Percentiles rank a stretch among this genome's conserved stretches.
phyloP scores from a whole-genome alignment of 1,140 invertebrate genomes.

The Teleogryllus occipitalis region DNA sequence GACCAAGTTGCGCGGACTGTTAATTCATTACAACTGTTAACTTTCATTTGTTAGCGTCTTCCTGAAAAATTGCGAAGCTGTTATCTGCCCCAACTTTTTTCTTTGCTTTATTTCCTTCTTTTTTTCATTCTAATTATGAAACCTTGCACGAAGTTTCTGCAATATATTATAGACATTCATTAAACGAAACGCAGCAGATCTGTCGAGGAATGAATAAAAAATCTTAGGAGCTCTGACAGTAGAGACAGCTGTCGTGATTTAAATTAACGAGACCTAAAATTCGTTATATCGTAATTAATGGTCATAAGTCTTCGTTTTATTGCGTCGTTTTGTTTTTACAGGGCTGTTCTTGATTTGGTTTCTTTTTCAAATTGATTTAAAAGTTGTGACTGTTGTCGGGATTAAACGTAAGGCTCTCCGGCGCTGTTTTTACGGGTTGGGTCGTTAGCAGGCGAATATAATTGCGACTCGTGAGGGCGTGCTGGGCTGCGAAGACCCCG shows the following conservation, averaged over 20 bases:
- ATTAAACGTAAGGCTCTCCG: background rate
- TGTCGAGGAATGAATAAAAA: background rate
- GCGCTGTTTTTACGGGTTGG: too few relatives aligned
- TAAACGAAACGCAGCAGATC: background rate
- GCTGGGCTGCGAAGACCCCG: too few relatives aligned
- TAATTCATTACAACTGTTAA: conserved; percentile 2
- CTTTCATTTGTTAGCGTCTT: background rate
- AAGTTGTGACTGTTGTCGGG: background rate
- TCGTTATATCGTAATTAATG: background rate
- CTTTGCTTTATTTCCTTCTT: background rate
- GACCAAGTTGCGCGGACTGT: background rate
- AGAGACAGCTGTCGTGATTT: background rate
- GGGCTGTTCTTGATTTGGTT: background rate
- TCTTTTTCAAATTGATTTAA: background rate
- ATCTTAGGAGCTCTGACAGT: background rate
- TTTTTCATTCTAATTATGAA: background rate
- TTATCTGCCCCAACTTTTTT: background rate
- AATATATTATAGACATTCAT: background rate
- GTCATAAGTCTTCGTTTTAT: background rate
- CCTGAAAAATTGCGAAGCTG: background rate
- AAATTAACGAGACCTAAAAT: background rate
- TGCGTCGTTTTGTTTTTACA: background rate
- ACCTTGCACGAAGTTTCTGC: background rate
- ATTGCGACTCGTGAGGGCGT: too few relatives aligned
- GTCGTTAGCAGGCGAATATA: too few relatives aligned